phyloP scores from a whole-genome alignment of 2,888 invertebrate genomes.

The Nomada hirtipes region DNA sequence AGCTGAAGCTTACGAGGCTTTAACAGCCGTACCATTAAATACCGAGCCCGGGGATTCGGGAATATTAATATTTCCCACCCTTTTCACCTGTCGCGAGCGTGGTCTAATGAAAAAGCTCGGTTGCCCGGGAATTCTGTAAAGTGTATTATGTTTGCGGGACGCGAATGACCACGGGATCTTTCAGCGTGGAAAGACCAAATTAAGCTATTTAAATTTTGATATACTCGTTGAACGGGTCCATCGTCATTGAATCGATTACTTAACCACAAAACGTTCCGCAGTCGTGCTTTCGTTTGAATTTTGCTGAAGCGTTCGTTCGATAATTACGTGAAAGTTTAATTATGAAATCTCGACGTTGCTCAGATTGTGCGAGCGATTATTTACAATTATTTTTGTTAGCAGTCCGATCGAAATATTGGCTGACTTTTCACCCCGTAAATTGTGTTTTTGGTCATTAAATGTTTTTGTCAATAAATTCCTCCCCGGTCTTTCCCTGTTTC shows the following conservation, averaged over 20 bases:
- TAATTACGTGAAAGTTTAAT: background rate
- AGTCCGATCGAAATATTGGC: conserved; percentile 5
- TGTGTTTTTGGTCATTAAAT: background rate
- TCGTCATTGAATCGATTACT: background rate
- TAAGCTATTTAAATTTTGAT: background rate
- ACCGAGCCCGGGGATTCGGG: background rate
- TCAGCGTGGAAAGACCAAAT: background rate
- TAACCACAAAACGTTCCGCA: background rate
- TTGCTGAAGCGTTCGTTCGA: background rate
- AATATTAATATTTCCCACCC: conserved; percentile 45
- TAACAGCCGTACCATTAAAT: conserved; percentile 26
- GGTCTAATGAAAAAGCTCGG: conserved; percentile 18
- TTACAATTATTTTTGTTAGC: no score
- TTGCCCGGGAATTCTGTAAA: background rate
- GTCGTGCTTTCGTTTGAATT: background rate
- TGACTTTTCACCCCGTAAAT: conserved; percentile 10
- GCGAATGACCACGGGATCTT: background rate
- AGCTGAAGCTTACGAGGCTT: conserved; percentile 30
- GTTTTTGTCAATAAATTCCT: conserved; percentile 59
- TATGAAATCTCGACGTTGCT: background rate
- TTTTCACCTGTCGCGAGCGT: background rate
- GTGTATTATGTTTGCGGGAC: conserved; percentile 7
- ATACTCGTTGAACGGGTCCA: background rate
- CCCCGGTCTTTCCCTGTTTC: conserved; percentile 40
- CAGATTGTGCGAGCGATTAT: background rate